These are phyloP conservation scores for Trachelipus rathkii DNA, from an alignment of 1,140 invertebrate species.

Conservation along the genomic window DNA sequence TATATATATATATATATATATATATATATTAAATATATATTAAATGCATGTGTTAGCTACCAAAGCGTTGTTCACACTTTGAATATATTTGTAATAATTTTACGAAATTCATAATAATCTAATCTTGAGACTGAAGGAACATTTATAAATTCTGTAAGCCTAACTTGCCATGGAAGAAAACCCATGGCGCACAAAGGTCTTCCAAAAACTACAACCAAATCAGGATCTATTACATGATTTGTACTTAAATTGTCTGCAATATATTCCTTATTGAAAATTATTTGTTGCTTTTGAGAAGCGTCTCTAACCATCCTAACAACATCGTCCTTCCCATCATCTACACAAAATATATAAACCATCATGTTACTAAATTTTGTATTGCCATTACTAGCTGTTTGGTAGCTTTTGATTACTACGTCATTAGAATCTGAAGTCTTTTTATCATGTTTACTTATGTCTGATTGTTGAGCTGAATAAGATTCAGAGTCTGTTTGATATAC, in stretches of 20 bases:
- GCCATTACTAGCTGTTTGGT: neutral
- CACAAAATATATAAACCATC: neutral
- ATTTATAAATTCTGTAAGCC: neutral
- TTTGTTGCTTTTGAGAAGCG: neutral
- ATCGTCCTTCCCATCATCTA: neutral
- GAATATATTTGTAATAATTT: constrained; percentile 3
- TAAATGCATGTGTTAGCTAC: neutral
- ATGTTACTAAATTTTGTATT: neutral
- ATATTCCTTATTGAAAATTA: neutral
- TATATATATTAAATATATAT: too few relatives aligned
- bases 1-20: too few relatives aligned
- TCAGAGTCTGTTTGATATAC: neutral
- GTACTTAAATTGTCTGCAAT: neutral
- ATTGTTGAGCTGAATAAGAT: neutral
- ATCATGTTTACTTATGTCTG: neutral
- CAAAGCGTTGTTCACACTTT: constrained; percentile 1
- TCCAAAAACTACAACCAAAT: neutral
- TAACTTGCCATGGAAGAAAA: neutral
- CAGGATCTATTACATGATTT: neutral
- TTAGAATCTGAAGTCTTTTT: neutral
- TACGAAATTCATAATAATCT: neutral
- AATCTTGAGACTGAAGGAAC: neutral
- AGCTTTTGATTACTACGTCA: neutral
- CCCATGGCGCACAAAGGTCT: neutral
- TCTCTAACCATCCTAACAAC: neutral